These are phyloP conservation scores for Megalops cyprinoides DNA, from an alignment of 2,797 vertebrate species.

Conservation along the genomic window DNA sequence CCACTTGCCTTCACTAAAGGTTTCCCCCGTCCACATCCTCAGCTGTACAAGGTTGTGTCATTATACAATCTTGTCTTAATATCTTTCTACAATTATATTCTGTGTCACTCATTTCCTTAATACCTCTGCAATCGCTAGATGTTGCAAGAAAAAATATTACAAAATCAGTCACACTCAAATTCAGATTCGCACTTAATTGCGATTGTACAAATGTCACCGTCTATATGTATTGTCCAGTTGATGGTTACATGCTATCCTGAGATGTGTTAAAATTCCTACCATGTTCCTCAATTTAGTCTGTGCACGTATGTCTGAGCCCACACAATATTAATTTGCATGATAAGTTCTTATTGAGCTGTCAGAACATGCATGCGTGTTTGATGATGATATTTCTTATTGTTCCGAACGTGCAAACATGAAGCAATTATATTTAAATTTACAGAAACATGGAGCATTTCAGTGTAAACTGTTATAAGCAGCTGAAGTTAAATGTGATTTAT, in stretches of 20 bases:
- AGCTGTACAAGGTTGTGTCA: not conserved
- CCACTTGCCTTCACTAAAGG: constrained; percentile 6
- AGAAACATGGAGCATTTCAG: not conserved
- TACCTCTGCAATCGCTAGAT: not conserved
- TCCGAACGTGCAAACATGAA: not conserved
- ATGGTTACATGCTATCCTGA: not conserved
- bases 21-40: not conserved
- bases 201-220: not conserved
- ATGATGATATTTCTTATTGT: not conserved
- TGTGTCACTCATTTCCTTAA: not conserved
- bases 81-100: not conserved
- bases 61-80: not conserved
- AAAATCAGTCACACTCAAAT: not conserved
- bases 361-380: not conserved
- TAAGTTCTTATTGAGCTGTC: not conserved
- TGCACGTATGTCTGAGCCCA: not conserved
- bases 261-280: not conserved
- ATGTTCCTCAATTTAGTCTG: not conserved
- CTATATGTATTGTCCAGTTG: not conserved
- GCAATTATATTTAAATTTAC: constrained; percentile 2
- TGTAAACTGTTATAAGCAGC: not conserved
- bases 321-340: not conserved
- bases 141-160: not conserved
- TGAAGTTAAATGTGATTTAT: not conserved
- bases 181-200: not conserved